Conservation (phyloP, 1,140 invertebrate species). For the Lysiphlebus fabarum region DNA sequence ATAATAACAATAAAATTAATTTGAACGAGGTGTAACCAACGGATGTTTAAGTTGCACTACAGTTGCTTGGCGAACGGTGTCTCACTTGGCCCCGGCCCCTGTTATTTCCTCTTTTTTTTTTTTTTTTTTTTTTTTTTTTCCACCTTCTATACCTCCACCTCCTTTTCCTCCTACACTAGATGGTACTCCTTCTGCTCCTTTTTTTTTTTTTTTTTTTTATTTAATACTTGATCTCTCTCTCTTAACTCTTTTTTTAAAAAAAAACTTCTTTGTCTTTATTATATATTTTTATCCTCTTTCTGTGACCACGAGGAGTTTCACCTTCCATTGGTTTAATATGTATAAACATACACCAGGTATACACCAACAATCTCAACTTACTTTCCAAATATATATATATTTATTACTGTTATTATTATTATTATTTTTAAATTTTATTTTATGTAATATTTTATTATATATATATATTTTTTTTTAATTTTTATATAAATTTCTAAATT, state of each 20-base stretch:
- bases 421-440: too few species aligned
- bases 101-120: not conserved
- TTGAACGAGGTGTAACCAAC: too few species aligned
- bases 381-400: too few species aligned
- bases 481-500: too few species aligned
- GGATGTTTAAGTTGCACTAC: conserved; percentile 6
- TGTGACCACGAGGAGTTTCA: conserved; percentile 17
- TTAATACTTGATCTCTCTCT: conserved; percentile 8
- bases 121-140: not conserved
- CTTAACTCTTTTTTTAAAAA: conserved; percentile 6
- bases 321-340: conserved; percentile 3
- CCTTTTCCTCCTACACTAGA: not conserved
- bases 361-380: too few species aligned
- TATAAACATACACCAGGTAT: too few species aligned
- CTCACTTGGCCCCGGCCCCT: too few species aligned
- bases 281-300: not conserved
- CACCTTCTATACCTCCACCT: not conserved
- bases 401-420: too few species aligned
- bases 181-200: not conserved
- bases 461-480: too few species aligned
- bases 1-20: too few species aligned
- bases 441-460: too few species aligned
- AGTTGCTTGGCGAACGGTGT: not conserved
- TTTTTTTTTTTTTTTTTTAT: not conserved
- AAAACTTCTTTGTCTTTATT: not conserved